phyloP scores from a whole-genome alignment of 2,113 vertebrate genomes.

The Megalops atlanticus region DNA sequence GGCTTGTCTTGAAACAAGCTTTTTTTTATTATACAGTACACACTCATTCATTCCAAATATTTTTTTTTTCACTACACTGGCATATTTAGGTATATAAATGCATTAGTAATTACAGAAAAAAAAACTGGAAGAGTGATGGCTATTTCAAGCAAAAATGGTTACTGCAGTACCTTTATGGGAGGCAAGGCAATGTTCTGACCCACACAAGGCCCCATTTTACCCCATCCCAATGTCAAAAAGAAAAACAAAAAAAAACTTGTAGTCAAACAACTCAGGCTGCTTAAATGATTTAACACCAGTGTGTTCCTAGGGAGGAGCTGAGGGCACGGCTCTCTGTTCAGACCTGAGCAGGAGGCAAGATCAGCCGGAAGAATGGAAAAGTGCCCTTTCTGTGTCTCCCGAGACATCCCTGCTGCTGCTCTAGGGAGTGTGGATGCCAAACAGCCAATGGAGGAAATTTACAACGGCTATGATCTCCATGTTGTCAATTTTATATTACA shows the following conservation, averaged over 20 bases:
- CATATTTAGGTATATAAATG: background rate
- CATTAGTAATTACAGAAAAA: constrained; percentile 30
- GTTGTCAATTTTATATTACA: background rate
- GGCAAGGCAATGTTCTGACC: background rate
- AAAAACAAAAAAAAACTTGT: background rate
- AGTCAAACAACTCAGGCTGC: background rate
- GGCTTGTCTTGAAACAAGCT: constrained; percentile 31
- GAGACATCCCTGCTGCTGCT: background rate
- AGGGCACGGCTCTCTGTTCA: background rate
- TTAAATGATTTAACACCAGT: background rate
- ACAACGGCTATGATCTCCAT: background rate
- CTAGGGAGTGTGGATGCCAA: background rate
- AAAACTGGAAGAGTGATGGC: background rate
- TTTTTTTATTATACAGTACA: constrained; percentile 30
- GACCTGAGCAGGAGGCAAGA: background rate
- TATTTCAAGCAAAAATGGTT: background rate
- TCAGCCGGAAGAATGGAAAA: background rate
- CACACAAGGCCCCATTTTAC: background rate
- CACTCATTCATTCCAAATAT: background rate
- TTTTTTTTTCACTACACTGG: background rate
- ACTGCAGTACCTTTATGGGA: background rate
- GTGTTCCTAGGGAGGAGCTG: background rate
- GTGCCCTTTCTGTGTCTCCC: background rate
- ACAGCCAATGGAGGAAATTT: background rate
- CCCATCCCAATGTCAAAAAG: background rate